phyloP scores from a whole-genome alignment of 2,888 invertebrate genomes.

The Hoplodrina blanda region DNA sequence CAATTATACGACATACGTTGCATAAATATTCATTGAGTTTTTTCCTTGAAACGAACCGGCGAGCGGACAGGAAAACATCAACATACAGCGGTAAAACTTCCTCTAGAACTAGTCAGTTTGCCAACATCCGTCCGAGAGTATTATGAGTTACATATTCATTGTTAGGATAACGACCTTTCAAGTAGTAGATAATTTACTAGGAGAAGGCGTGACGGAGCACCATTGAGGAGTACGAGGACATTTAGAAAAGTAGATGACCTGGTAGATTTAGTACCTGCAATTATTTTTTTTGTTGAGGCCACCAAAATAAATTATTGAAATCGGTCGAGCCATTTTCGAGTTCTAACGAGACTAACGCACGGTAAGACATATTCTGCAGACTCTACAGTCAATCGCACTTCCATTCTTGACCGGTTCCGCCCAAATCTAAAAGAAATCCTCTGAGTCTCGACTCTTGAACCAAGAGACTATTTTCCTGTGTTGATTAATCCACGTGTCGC shows the following conservation, averaged over 20 bases:
- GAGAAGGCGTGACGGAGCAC: not conserved
- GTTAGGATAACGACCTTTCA: slow-evolving; percentile 25
- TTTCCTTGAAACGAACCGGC: slow-evolving; percentile 68
- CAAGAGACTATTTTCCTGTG: not conserved
- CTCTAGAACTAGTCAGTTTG: slow-evolving; percentile 65
- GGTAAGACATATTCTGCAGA: too few relatives aligned
- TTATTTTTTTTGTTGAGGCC: too few relatives aligned
- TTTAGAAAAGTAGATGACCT: too few relatives aligned
- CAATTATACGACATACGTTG: slow-evolving; percentile 51
- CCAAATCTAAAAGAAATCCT: too few relatives aligned
- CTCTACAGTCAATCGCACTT: too few relatives aligned
- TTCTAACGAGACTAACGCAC: too few relatives aligned
- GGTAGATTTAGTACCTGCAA: too few relatives aligned
- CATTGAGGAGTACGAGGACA: too few relatives aligned
- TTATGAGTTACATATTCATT: slow-evolving; percentile 44
- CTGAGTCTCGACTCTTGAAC: not conserved
- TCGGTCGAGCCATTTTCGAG: too few relatives aligned
- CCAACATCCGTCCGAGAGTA: slow-evolving; percentile 66
- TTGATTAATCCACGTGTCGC: slow-evolving; percentile 13
- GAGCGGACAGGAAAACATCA: slow-evolving; percentile 74
- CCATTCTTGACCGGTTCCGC: too few relatives aligned
- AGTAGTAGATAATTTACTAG: slow-evolving; percentile 1
- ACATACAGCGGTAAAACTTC: slow-evolving; percentile 71
- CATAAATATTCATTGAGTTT: slow-evolving; percentile 64
- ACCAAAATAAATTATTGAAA: too few relatives aligned